Base-by-base conservation (phyloP, 2,888 invertebrate genomes). In the Dynastes tityus region DNA sequence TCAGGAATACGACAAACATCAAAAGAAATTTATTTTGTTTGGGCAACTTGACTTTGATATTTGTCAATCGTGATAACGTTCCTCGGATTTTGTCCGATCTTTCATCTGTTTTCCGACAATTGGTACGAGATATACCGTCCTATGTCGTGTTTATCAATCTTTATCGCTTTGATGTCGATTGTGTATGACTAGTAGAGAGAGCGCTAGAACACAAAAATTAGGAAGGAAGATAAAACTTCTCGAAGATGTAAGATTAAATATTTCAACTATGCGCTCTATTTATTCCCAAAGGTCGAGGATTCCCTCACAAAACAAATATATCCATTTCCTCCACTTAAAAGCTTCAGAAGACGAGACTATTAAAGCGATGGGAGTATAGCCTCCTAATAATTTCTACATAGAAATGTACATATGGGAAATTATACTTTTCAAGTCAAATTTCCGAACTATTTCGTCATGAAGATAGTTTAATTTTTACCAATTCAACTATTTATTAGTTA, bases 31-130 rank as follows among this genome's bases (percentile, higher is more conserved):
- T 74, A 74, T 74, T 74, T 68, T 68, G 68, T 68, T 68, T 61
- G 22, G 61, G 73, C 40, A 58, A 76, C 55, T 67, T 58, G 68
- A 67, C 67, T 67, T 40, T 67, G 76, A 68, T 76, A 76, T 73
- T 71, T 73, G 63, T 78, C 78, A 68, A 77, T 71, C 71, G 71
- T 77, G 70, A 77, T 71, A 71, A 22, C 61, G 70, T 32, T 29
- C 22, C 16, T 16, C 49, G 8, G 61, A 49, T 45, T 40, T 49
- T n/a, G 22, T 58, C 37, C 73, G 73, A 58, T 58, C 37, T n/a
- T 40, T 73, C 37, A 22, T 51, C 37, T 16, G n/a, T 32, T 29
- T 55, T 71, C 37, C 64, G 11, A 55, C 9, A 29, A 29, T 13
- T 63, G 29, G 63, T 32, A 32, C 29, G n/a, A 32, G 63, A n/a